Evolutionary conservation across 35 echinoderm and acorn worm genomes (phyloP), one percentile per base, ranked within the genome.

Genomic region (Hemicentrotus pulcherrimus): DNA sequence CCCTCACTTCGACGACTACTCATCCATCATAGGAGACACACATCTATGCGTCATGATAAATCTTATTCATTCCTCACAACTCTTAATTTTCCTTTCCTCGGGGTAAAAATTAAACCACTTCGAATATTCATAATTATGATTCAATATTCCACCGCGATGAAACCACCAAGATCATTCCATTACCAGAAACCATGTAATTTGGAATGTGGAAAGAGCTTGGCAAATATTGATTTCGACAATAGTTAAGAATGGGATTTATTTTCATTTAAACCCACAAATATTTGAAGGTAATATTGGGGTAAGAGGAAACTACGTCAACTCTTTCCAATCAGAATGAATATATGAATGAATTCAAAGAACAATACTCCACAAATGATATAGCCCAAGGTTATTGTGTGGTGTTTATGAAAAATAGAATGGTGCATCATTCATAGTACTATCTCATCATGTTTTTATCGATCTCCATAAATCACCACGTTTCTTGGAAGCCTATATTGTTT

Each of bases 1-100:
- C 33, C 46, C 88, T 45, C 31, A 15, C 13, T 24, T 35, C 7
- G 32, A 90, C n/a, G 88, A 90, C 88, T 45, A 90, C 65, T 78
- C 65, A 90, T 90, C 88, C 88, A 33, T 47, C 88, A 45, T 5
- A 19, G 88, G 88, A 90, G 88, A 90, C 88, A 90, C 19, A 90
- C 45, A 5, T 33, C 88, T 90, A 90, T 90, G 88, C 88, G 88
- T 90, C 88, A 90, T 90, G 24, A n/a, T 78, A 45, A 90, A 18
- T 90, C 33, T 41, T 9, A 90, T 90, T 47, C 88, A 32, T 90
- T 90, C 88, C 14, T 45, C 19, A 28, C 19, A 78, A 5, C 61
- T 70, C 24, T 70, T 28, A n/a, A 28, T 78, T 78, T 78, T 28
- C 2, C 15, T 55, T 0, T 55, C 65, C 65, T 78, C 65, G 2